Evolutionary conservation across 1,140 invertebrate genomes (phyloP).

Genomic region (Stenopsyche tienmushanensis): DNA sequence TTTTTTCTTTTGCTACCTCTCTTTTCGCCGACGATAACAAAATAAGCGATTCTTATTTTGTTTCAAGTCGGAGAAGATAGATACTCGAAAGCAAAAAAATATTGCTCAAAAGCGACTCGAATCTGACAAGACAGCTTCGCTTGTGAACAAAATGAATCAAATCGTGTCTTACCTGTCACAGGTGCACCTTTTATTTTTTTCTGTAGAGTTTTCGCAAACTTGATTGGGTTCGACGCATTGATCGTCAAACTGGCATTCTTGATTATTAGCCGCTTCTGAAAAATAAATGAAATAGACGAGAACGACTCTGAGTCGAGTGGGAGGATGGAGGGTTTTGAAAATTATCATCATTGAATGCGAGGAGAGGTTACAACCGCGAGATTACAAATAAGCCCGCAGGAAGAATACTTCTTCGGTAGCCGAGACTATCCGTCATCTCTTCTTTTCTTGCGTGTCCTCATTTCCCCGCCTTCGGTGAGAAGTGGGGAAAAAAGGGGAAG

Average conservation of each 20-base stretch:
- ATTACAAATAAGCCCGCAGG: no score
- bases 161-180: constrained; percentile 34
- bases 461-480: no score
- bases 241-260: constrained; percentile 35
- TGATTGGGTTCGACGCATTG: constrained; percentile 33
- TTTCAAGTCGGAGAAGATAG: no score
- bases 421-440: neutral
- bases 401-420: neutral
- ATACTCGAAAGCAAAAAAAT: no score
- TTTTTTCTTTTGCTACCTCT: no score
- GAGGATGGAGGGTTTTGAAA: neutral
- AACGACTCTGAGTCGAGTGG: neutral
- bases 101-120: no score
- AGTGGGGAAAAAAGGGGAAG: no score
- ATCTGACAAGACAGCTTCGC: no score
- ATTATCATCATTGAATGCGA: no score
- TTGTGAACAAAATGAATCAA: neutral
- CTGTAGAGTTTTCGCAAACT: constrained; percentile 17
- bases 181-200: constrained; percentile 17
- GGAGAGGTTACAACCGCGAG: no score
- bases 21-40: no score
- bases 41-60: no score
- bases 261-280: constrained; percentile 28
- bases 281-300: neutral
- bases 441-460: neutral